Evolutionary conservation across 2,113 vertebrate genomes (phyloP), one percentile per base, ranked within the genome.

Genomic region (Mobula hypostoma): DNA sequence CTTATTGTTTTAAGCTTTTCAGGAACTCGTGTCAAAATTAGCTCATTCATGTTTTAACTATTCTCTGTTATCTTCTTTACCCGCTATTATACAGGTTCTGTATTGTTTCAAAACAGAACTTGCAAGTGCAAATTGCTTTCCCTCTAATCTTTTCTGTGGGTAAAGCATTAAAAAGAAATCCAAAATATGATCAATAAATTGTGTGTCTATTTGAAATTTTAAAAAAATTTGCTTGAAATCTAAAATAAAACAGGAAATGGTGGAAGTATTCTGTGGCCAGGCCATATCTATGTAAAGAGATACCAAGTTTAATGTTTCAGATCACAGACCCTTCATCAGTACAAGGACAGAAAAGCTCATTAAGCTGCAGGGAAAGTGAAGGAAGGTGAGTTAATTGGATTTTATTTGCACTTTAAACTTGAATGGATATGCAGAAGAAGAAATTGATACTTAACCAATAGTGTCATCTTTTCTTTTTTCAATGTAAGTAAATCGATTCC

Each of bases 361-460:
- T 74, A 24, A 74, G 68, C 11, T 70, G 15, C 72, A 74, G 72
- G 72, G 21, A 24, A 17, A 7, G 68, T 70, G 68, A 17, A 19
- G 72, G 19, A 24, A 24, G 72, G 21, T 6, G 72, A 21, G 72
- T 6, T n/a, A 32, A 21, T 32, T 68, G 63, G 29, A 93, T 93
- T 24, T 48, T 93, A 56, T 48, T 90, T 15, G 32, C n/a, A 27
- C 40, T 74, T 93, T 14, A 74, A 40, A 93, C 29, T 74, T 93
- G 27, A 93, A 74, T 93, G 24, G 63, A 36, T 87, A 15, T n/a
- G 70, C 63, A 92, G 36, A 19, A 56, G 70, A 48, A 76, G 32
- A 76, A 93, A 93, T 93, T 93, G 40, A 93, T 93, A 27, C 40
- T 93, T 27, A 27, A 48, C 19, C 68, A 74, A 24, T 61, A 90